Conservation (phyloP, 2,797 vertebrate genomes). For the Thunnus albacares region DNA sequence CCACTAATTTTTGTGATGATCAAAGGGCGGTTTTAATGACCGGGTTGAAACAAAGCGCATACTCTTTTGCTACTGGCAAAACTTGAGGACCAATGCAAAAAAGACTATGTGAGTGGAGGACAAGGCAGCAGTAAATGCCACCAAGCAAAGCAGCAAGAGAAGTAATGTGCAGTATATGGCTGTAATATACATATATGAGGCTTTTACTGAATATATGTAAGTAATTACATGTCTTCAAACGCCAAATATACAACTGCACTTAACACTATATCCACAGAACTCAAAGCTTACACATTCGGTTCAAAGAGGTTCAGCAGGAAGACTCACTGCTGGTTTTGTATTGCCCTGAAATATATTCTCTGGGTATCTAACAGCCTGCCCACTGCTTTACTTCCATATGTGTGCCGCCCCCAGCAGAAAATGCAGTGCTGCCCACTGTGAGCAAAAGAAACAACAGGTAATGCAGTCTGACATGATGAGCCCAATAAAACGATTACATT, state of each 20-base stretch:
- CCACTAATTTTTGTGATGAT: slow-evolving; percentile 53
- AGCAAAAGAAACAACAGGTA: slow-evolving; percentile 48
- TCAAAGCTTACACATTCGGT: slow-evolving; percentile 23
- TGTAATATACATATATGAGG: background rate
- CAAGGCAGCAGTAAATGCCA: slow-evolving; percentile 11
- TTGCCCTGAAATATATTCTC: slow-evolving; percentile 52
- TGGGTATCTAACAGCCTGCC: slow-evolving; percentile 58
- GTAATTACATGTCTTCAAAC: background rate
- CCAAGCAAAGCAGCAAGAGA: slow-evolving; percentile 1
- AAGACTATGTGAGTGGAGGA: slow-evolving; percentile 7
- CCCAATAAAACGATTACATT: slow-evolving; percentile 54
- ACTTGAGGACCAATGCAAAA: slow-evolving; percentile 2
- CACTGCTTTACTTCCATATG: slow-evolving; percentile 64
- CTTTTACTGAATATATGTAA: background rate
- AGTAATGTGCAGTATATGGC: background rate
- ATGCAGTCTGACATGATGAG: slow-evolving; percentile 51
- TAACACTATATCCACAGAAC: background rate
- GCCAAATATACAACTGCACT: background rate
- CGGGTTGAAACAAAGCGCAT: slow-evolving; percentile 46
- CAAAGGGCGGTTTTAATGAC: slow-evolving; percentile 65
- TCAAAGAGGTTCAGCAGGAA: slow-evolving; percentile 59
- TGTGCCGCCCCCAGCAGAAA: slow-evolving; percentile 50
- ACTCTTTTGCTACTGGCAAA: slow-evolving; percentile 47
- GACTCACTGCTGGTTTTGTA: slow-evolving; percentile 47
- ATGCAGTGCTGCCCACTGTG: slow-evolving; percentile 41